Evolutionary conservation across 2,888 invertebrate genomes (phyloP).

Genomic region (Euclidia mi): DNA sequence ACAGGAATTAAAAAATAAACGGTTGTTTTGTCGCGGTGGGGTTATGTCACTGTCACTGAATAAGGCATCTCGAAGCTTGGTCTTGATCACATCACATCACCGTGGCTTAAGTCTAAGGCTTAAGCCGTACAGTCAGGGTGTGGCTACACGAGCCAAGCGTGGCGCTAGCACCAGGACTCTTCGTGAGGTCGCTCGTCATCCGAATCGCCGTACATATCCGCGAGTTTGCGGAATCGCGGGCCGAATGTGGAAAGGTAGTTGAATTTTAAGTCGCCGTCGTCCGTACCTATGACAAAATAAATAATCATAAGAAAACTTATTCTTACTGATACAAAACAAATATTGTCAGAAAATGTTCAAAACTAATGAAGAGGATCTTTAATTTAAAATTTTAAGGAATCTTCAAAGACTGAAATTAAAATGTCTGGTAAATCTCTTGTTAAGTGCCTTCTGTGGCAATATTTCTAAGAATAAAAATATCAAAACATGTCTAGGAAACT

Average conservation of each 20-base stretch:
- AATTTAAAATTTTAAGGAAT: no score
- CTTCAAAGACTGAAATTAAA: no score
- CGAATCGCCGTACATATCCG: conserved; percentile 98
- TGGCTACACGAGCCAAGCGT: conserved; percentile 87
- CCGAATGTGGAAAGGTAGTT: conserved; percentile 98
- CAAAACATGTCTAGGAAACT: no score
- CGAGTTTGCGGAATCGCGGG: conserved; percentile 97
- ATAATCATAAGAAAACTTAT: background rate
- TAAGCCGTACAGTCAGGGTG: conserved; percentile 51
- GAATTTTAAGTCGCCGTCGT: conserved; percentile 98
- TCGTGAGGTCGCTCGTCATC: conserved; percentile 95
- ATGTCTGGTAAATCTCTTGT: no score
- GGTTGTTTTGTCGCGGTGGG: conserved; percentile 62
- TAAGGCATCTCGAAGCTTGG: conserved; percentile 77
- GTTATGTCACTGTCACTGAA: conserved; percentile 44
- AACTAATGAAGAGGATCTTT: no score
- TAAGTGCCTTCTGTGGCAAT: no score
- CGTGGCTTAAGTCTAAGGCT: no score
- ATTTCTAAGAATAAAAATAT: no score
- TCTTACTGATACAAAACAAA: background rate
- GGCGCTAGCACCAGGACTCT: conserved; percentile 95
- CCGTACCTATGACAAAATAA: conserved; percentile 90
- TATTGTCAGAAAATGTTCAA: background rate
- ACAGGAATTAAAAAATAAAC: conserved; percentile 56
- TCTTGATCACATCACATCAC: conserved; percentile 47